Base-by-base conservation (phyloP, 2,888 invertebrate genomes). In the Atethmia centrago region DNA sequence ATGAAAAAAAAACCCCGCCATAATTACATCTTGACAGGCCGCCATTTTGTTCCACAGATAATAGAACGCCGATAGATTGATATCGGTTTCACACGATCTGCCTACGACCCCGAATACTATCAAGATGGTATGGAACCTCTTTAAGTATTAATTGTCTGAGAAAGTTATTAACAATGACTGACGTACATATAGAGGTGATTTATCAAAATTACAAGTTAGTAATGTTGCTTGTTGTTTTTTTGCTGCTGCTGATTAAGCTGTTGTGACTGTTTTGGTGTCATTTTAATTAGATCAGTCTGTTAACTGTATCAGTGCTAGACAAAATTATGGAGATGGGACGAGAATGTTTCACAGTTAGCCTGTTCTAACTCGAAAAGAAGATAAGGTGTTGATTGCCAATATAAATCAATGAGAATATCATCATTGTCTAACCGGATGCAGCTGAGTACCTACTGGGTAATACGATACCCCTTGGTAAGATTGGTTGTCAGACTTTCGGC, bases 21-120 rank as follows among this genome's bases (percentile, higher is more conserved):
- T 72, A 65, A 83, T 80, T 68, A 83, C 31, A 28, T 45, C 73
- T 76, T 73, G 68, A 70, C 67, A 80, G 64, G 70, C 56, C 72
- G 80, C 84, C 80, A 83, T 83, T 42, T 83, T 51, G 28, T 69
- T 74, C 55, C 61, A 82, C 63, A 72, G 72, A 72, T 81, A 64
- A 81, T 82, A 74, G 74, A 83, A 61, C 47, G 68, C 31, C 59
- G 63, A 81, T 79, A 83, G 77, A 86, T 81, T 76, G 51, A 68
- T 74, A 85, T 85, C 85, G 56, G 28, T 68, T 86, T 87, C 87
- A 75, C 85, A 85, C 80, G 80, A 80, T 80, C 80, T 83, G 78
- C 75, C 69, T 82, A 72, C 62, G 78, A 77, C 76, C 77, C 25
- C 56, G 69, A 79, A 77, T 45, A 59, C 56, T 68, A 72, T 71